Base-by-base conservation (phyloP, 2,888 invertebrate genomes). In the Rhagonycha fulva region DNA sequence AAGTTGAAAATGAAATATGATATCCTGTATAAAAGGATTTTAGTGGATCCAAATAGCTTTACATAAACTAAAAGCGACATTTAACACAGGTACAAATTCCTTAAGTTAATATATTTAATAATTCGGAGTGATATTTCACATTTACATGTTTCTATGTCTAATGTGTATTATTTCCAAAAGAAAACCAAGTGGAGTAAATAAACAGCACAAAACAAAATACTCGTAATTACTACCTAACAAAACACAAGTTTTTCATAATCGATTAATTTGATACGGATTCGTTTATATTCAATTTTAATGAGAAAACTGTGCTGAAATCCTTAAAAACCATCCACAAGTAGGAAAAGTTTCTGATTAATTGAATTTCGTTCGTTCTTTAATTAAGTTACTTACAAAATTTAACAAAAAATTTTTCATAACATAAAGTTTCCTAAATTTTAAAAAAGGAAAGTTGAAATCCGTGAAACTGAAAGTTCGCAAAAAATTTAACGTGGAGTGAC, bases 1-100 rank as follows among this genome's bases (percentile, higher is more conserved):
- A 66, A 24, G 63, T 66, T 66, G 63, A 66, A 66, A 66, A 66
- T 66, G 63, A 66, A 66, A 66, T 66, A 66, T 66, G 63, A 66
- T 66, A 66, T 66, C 63, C 63, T 23, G 63, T 26, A 66, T 66
- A 66, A 66, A 66, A 66, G 63, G 63, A 66, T 66, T 66, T 66
- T 19, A 23, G 63, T 24, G 24, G 63, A 66, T 66, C 26, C 26
- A 66, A n/a, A 66, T 66, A 66, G 63, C 63, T 66, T 66, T 66
- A 66, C 26, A 24, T 26, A 66, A 66, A 66, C 63, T 26, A 66
- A 66, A 66, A 66, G 26, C 26, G 63, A 24, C 63, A 66, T 66
- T 66, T 66, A 66, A 26, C 24, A 66, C 63, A 66, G 63, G 63
- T 66, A 66, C 63, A 66, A 66, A 66, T 66, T 66, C 5, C 11